Conservation (phyloP, 2,113 vertebrate species). For the Ovis canadensis region DNA sequence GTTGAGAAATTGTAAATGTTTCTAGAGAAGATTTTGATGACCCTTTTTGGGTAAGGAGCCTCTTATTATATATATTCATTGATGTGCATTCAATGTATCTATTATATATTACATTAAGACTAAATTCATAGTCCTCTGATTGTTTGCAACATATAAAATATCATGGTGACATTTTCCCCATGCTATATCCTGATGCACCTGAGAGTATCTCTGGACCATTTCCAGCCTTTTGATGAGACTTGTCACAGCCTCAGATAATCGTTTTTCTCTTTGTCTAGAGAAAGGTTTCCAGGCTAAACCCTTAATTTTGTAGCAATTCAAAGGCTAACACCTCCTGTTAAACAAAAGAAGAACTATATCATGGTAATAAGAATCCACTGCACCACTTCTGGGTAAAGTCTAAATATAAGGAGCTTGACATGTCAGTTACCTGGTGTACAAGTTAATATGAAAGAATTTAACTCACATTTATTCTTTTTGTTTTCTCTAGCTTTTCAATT, state of each 20-base stretch:
- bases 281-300: conserved; percentile 15
- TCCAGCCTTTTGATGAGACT: conserved; percentile 26
- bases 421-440: conserved; percentile 38
- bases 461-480: conserved; percentile 45
- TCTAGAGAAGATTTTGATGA: not conserved
- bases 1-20: not conserved
- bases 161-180: conserved; percentile 31
- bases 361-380: conserved; percentile 43
- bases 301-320: conserved; percentile 63
- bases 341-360: conserved; percentile 33
- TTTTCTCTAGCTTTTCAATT: conserved; percentile 53
- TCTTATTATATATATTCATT: not conserved
- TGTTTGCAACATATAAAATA: not conserved
- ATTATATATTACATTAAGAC: not conserved
- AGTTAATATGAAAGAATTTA: conserved; percentile 63
- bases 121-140: not conserved
- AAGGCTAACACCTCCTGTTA: conserved; percentile 62
- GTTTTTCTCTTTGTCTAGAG: conserved; percentile 43
- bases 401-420: conserved; percentile 41
- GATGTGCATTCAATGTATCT: not conserved
- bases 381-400: not conserved
- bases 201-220: not conserved
- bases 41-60: not conserved
- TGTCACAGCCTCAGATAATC: conserved; percentile 6
- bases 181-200: not conserved